Evolutionary conservation across 1,140 invertebrate species (phyloP), one percentile per base, ranked within the genome.

Genomic region (Philaenus spumarius): DNA sequence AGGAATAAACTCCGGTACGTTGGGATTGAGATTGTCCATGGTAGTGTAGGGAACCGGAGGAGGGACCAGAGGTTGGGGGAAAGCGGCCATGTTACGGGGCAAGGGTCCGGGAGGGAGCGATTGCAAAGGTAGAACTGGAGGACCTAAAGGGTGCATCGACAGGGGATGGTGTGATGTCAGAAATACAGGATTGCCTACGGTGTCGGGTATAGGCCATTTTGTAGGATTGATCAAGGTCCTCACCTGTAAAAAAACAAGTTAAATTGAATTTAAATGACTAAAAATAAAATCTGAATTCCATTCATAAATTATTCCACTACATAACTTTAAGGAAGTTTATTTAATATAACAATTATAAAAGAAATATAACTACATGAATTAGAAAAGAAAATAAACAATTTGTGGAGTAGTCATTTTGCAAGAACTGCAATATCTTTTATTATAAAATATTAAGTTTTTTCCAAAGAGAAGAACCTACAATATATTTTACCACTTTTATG

Each of bases 1-100:
- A 1, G 90, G 89, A 57, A 93, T 75, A 72, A 93, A 93, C 74
- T 91, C 89, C 14, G 89, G 86, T 17, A 93, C 89, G 73, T 93
- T 82, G 4, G 88, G 88, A 76, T 93, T 92, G 40, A 94, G 75
- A 61, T 77, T 79, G 17, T 86, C 83, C 23, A 66, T 66, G 17
- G 34, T 23, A 12, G 43, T 55, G 26, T 55, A 60, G 1, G 62
- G 52, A 11, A 55, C 17, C 12, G 59, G 55, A 11, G 61, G 60
- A 14, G 59, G 55, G 2, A 62, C 35, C 17, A 22, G 24, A 1
- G 60, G 63, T 23, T 46, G 52, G 14, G 60, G 42, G 11, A 61
- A 37, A 45, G 52, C n/a, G 4, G n/a, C 15, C 19, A 24, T 20
- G 17, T 12, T 17, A 20, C 34, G 17, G 26, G 26, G 24, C 14